A percentile compares a stretch with the other conserved stretches of the same genome.
Conservation (phyloP, 2,888 invertebrate genomes). For the Uloborus plumipes region DNA sequence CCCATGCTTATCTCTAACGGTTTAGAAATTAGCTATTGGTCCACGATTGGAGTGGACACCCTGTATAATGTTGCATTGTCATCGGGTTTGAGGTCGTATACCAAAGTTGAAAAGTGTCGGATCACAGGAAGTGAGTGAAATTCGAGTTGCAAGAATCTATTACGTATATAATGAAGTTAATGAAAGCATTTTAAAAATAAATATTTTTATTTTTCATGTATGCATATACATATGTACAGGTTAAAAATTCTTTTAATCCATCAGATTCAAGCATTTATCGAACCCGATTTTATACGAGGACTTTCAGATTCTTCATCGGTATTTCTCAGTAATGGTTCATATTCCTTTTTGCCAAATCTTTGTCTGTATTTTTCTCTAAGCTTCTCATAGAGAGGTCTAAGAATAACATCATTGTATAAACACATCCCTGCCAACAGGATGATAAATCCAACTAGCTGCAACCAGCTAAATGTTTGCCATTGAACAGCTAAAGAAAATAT, state of each 20-base stretch:
- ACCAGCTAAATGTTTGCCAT: conserved; percentile 85
- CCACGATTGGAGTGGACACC: too few species aligned
- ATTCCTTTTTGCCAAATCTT: conserved; percentile 14
- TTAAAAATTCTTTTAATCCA: too few species aligned
- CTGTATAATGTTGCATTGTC: too few species aligned
- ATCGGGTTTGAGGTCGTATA: too few species aligned
- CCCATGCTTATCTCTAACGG: too few species aligned
- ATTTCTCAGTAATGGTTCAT: conserved; percentile 31
- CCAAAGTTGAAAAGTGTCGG: too few species aligned
- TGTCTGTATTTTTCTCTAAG: background rate
- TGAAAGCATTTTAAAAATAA: too few species aligned
- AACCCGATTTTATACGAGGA: conserved; percentile 11
- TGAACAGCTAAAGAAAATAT: conserved; percentile 80
- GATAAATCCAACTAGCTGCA: conserved; percentile 84
- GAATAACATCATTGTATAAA: conserved; percentile 79
- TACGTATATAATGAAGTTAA: too few species aligned
- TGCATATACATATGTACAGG: background rate
- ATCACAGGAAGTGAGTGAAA: too few species aligned
- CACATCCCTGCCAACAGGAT: conserved; percentile 85
- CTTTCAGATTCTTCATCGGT: conserved; percentile 46
- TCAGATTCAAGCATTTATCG: conserved; percentile 13
- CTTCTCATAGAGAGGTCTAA: conserved; percentile 67
- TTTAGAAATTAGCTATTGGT: too few species aligned
- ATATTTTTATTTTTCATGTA: too few species aligned
- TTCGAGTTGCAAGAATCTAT: too few species aligned